Base-by-base conservation (phyloP, 2,113 vertebrate species). In the Rhodinocichla rosea region DNA sequence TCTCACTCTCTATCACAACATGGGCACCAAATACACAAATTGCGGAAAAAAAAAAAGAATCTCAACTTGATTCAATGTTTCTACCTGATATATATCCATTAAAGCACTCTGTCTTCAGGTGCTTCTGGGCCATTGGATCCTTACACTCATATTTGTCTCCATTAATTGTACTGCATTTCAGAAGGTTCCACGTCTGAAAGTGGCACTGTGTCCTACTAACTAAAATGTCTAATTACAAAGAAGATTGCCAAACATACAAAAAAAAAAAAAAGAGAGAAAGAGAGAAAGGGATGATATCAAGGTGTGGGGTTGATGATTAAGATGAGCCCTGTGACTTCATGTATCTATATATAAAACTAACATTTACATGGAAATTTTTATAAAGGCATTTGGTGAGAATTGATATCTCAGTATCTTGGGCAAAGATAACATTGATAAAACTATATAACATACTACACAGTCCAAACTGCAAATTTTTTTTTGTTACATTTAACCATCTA, bases 221-320 rank as follows among this genome's bases (percentile, higher is more conserved):
- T 63, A 55, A 89, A 87, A 52, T 2, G 0, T 14, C 21, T 47
- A 35, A 87, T 59, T 64, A 62, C 24, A 68, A 59, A 60, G 68
- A 18, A 64, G 20, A 47, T 9, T n/a, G 24, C 6, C 32, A 63
- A 90, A 70, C 7, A 44, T 35, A 7, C 4, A 13, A 6, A 7
- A 19, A 44, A 45, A 45, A 23, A 44, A 53, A 40, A 45, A 32
- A 6, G 3, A 26, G 6, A 28, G 2, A 16, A 0, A 15, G 9
- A 35, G 23, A 59, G 23, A 33, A 24, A 27, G 11, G 26, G 12
- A 11, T 64, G 44, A 37, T 19, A 65, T 7, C 16, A 60, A 50
- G 35, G 52, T 20, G 83, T 8, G 35, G 13, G 7, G 2, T 39
- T 85, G 49, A 44, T 64, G 24, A 24, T 73, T 73, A 47, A 50